Evolutionary conservation across 2,797 vertebrate genomes (phyloP), one percentile per base, ranked within the genome.

Genomic region (Danio jaintianensis): DNA sequence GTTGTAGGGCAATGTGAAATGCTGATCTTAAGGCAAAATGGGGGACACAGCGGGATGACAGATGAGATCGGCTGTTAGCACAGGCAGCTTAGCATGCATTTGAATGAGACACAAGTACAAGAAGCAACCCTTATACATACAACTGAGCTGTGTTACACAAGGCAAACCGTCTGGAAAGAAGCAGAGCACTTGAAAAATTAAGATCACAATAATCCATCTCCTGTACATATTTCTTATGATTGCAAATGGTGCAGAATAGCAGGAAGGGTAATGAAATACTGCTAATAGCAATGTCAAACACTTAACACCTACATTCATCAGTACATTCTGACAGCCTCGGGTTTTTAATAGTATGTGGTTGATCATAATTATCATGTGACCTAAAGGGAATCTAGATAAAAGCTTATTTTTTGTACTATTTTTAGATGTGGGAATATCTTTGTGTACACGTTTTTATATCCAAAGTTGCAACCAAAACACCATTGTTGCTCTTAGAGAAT

Each of bases 161-260:
- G 94, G 93, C 89, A 94, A 92, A 90, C 92, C 90, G 91, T 94
- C 93, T 94, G 93, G 86, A 92, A 93, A 89, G 91, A 93, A 94
- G 82, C 82, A 87, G 78, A 86, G 88, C 93, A 92, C 91, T 93
- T 86, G 89, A 89, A 92, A 92, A 87, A 89, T 94, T 93, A 93
- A 90, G 89, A 89, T 90, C 88, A 92, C 85, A 92, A 83, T 38
- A 48, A 89, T 82, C 87, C 87, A 85, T 72, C 18, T 72, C 6
- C 43, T 45, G 38, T 50, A 73, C 13, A 76, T 52, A 68, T 78
- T 52, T n/a, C 20, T 43, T 43, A 66, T 52, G 42, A 38, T 20
- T 50, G 20, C 75, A 71, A 73, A 74, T 36, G 71, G 68, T 70
- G 68, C 48, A 48, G 40, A 70, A 53, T 53, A 40, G 45, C 50